Evolutionary conservation across 2,888 invertebrate genomes (phyloP).

Genomic region (Idaea dimidiata): DNA sequence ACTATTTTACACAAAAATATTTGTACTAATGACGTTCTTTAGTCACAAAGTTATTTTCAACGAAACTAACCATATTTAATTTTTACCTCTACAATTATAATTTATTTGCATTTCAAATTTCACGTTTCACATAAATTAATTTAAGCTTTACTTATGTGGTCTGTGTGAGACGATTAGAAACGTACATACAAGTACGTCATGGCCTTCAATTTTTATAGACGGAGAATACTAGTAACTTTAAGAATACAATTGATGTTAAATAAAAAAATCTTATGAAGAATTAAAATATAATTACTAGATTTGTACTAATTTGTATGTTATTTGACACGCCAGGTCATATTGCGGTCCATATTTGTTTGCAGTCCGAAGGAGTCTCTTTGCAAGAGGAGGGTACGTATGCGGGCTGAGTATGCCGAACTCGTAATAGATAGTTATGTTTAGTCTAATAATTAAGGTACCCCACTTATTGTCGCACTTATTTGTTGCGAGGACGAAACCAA

Average conservation of each 20-base stretch:
- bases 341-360: conserved; percentile 36
- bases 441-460: not conserved
- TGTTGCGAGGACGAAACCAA: not conserved
- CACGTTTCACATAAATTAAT: conserved; percentile 10
- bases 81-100: not conserved
- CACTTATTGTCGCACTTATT: not conserved
- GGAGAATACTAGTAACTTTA: conserved; percentile 56
- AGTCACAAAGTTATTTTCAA: not conserved
- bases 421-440: conserved; percentile 13
- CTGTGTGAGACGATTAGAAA: conserved; percentile 29
- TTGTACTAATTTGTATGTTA: conserved; percentile 54
- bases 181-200: conserved; percentile 39
- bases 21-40: not conserved
- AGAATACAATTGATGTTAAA: conserved; percentile 54
- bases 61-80: not conserved
- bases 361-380: conserved; percentile 54
- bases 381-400: conserved; percentile 22
- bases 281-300: conserved; percentile 49
- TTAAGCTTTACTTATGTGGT: conserved; percentile 16
- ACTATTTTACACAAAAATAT: conserved; percentile 10
- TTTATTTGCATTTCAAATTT: conserved; percentile 9
- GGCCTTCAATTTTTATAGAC: conserved; percentile 58
- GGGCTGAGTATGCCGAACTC: conserved; percentile 24
- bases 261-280: conserved; percentile 65
- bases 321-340: conserved; percentile 43